These are phyloP conservation scores for Ceramica pisi DNA, from an alignment of 2,888 invertebrate species.

Conservation along the genomic window DNA sequence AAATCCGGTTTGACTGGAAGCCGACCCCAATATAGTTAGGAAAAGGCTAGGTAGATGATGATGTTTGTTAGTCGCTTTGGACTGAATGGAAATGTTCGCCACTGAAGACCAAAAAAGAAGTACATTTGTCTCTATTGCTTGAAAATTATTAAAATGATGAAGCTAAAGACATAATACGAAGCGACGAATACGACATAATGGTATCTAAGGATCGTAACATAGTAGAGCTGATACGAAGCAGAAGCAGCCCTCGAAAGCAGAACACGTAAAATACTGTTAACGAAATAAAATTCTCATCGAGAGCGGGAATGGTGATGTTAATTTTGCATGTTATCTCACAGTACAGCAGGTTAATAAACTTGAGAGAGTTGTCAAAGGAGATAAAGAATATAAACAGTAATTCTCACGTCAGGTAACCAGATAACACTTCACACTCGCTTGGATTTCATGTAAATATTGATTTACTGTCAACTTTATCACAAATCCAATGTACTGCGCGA, in stretches of 20 bases:
- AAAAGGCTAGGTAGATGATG: too few species aligned
- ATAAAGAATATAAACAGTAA: constrained; percentile 64
- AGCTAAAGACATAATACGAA: not conserved
- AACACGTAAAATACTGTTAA: not conserved
- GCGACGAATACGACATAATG: too few species aligned
- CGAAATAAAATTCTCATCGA: constrained; percentile 15
- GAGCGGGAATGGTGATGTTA: constrained; percentile 30
- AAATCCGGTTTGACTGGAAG: too few species aligned
- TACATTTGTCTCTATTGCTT: not conserved
- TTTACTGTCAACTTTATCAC: constrained; percentile 69
- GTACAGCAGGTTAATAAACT: constrained; percentile 71
- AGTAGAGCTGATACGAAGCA: not conserved
- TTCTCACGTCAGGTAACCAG: constrained; percentile 79
- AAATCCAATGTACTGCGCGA: constrained; percentile 68
- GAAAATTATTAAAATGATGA: not conserved
- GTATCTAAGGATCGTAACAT: not conserved
- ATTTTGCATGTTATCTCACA: constrained; percentile 59
- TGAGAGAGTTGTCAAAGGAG: constrained; percentile 64
- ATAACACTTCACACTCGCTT: constrained; percentile 72
- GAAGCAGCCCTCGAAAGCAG: not conserved
- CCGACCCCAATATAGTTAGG: too few species aligned
- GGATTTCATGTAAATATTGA: constrained; percentile 77
- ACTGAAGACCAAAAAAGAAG: not conserved
- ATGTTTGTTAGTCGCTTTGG: not conserved
- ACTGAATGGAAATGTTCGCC: not conserved